Percentiles rank a stretch among this genome's conserved stretches.
phyloP scores from a whole-genome alignment of 64 coral and sea anemone species.

The Stylophora pistillata region DNA sequence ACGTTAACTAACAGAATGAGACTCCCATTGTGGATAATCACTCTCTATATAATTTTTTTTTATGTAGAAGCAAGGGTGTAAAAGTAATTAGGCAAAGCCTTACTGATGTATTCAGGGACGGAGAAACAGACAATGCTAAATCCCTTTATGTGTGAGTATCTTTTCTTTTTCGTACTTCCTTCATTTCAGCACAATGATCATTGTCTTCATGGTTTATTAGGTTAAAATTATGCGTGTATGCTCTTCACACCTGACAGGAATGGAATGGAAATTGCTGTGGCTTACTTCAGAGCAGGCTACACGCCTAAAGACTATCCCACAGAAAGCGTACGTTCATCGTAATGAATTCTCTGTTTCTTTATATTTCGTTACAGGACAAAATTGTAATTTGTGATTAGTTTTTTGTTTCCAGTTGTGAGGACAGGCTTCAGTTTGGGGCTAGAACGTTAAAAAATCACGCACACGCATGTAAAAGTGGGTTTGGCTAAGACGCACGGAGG shows the following conservation, averaged over 20 bases:
- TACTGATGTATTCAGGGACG: slow-evolving; percentile 23
- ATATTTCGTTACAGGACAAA: no score
- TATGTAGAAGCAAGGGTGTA: slow-evolving; percentile 56
- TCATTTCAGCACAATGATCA: no score
- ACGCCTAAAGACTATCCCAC: slow-evolving; percentile 76
- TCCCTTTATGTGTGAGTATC: slow-evolving; percentile 58
- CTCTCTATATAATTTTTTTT: not conserved
- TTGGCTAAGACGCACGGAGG: not conserved
- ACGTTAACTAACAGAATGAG: no score
- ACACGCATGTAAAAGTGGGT: not conserved
- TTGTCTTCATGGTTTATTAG: no score
- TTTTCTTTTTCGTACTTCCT: not conserved
- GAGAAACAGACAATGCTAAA: slow-evolving; percentile 47
- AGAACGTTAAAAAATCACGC: no score
- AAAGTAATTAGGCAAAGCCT: slow-evolving; percentile 56
- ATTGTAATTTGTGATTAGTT: no score
- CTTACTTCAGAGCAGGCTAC: slow-evolving; percentile 89
- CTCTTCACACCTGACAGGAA: slow-evolving; percentile 26
- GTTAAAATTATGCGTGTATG: not conserved
- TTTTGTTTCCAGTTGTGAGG: no score
- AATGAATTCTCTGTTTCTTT: no score
- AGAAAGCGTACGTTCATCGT: slow-evolving; percentile 59
- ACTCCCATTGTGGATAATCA: not conserved
- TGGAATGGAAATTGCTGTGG: slow-evolving; percentile 87
- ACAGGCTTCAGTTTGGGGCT: no score